These are phyloP conservation scores for Triplophysa tibetana DNA, from an alignment of 2,113 vertebrate genomes.

Conservation along the genomic window DNA sequence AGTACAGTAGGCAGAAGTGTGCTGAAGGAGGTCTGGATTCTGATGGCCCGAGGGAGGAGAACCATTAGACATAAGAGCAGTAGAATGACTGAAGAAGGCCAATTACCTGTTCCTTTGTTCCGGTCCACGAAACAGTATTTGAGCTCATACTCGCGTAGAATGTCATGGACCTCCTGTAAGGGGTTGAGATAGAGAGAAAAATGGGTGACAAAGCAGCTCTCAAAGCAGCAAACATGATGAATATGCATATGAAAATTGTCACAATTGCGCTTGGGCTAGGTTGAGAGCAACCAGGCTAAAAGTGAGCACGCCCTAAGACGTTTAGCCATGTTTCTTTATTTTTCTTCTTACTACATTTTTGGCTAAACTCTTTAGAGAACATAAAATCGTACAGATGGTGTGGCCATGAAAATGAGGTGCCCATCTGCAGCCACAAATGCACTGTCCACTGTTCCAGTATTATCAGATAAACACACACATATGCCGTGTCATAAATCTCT, in stretches of 20 bases:
- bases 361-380: background rate
- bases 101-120: constrained; percentile 96
- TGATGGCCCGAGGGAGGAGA: constrained; percentile 42
- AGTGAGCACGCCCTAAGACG: no score
- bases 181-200: constrained; percentile 51
- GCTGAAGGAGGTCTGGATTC: constrained; percentile 13
- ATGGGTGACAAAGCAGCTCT: background rate
- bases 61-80: constrained; percentile 48
- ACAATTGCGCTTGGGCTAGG: no score
- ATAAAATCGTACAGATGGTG: background rate
- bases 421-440: background rate
- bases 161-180: constrained; percentile 90
- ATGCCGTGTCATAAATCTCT: constrained; percentile 20
- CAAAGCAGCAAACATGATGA: background rate
- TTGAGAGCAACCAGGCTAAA: no score
- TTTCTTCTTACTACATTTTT: no score
- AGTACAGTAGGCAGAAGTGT: constrained; percentile 14
- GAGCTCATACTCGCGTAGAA: constrained; percentile 92
- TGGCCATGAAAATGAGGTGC: constrained; percentile 24
- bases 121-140: constrained; percentile 98
- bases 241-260: background rate
- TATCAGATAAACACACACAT: constrained; percentile 27
- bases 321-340: no score
- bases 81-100: constrained; percentile 31
- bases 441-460: constrained; percentile 33